Conservation (phyloP, 2,797 vertebrate genomes). For the Megaceryle alcyon region DNA sequence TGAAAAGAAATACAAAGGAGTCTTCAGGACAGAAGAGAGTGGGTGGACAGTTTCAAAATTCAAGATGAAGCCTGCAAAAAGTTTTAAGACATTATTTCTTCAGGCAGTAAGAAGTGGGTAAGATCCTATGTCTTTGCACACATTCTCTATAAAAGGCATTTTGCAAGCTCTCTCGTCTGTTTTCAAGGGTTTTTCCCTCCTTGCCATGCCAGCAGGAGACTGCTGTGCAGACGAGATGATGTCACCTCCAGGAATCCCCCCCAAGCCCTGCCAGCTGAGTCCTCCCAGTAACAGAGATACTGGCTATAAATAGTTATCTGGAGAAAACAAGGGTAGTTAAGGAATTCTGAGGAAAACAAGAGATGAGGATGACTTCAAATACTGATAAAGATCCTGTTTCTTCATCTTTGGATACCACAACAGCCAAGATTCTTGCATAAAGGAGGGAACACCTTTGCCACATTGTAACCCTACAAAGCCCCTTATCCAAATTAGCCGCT, state of each 20-base stretch:
- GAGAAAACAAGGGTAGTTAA: constrained; percentile 53
- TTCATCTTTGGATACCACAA: neutral
- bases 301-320: constrained; percentile 71
- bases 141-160: constrained; percentile 24
- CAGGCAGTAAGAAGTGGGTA: neutral
- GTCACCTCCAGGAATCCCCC: constrained; percentile 77
- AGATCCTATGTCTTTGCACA: neutral
- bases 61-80: neutral
- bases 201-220: constrained; percentile 31
- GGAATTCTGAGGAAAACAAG: constrained; percentile 23
- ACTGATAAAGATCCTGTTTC: neutral
- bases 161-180: constrained; percentile 19
- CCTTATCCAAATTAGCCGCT: neutral
- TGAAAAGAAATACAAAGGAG: constrained; percentile 20
- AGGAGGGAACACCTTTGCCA: neutral
- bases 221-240: constrained; percentile 59
- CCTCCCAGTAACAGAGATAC: constrained; percentile 53
- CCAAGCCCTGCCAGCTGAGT: constrained; percentile 68
- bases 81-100: neutral
- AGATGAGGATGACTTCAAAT: neutral
- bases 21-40: neutral
- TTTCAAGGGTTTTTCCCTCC: constrained; percentile 14
- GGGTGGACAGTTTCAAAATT: constrained; percentile 7
- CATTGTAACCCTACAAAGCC: neutral
- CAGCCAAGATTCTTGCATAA: neutral